Evolutionary conservation across 2,888 invertebrate species (phyloP), one percentile per base, ranked within the genome.

Genomic region (Drosophila pseudotalamancana): DNA sequence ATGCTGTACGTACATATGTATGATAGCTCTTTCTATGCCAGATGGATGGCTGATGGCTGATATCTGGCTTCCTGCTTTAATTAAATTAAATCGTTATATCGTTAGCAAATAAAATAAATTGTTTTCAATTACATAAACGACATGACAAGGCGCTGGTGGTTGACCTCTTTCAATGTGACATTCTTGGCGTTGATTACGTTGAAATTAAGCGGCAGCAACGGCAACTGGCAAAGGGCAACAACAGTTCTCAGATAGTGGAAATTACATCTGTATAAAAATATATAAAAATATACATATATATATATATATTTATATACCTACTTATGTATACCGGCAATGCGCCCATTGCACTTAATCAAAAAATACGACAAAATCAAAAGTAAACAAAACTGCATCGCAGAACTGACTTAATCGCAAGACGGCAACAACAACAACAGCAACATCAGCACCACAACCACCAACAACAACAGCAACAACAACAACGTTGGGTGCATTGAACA

Each of bases 141-240:
- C 81, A 84, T 40, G 71, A 78, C 87, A 86, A 87, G 81, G 87
- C 80, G 64, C 81, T 77, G 59, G 39, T 81, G 88, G 80, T 85
- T 87, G 89, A 89, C 89, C 88, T 88, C 89, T 89, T 88, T 88
- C 89, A 88, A 88, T 89, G 88, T 75, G 88, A 88, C 89, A 88
- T 83, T 88, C 88, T 88, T 76, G 54, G 48, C 64, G 76, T 74
- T 77, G 83, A 78, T 82, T 79, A 63, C 69, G 60, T 60, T 81
- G 71, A 79, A 66, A 76, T 61, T 61, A 11, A 42, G 40, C 42
- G 40, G 39, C 55, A 50, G 14, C 50, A 48, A 35, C 34, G 14
- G 6, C 54, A 53, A 57, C 69, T 54, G 61, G n/a, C 54, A 63
- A 61, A 65, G 65, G 67, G 78, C 78, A 72, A 68, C 71, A 72